Base-by-base conservation (phyloP, 92 coral and sea anemone species). In the Parazoanthus darwini region DNA sequence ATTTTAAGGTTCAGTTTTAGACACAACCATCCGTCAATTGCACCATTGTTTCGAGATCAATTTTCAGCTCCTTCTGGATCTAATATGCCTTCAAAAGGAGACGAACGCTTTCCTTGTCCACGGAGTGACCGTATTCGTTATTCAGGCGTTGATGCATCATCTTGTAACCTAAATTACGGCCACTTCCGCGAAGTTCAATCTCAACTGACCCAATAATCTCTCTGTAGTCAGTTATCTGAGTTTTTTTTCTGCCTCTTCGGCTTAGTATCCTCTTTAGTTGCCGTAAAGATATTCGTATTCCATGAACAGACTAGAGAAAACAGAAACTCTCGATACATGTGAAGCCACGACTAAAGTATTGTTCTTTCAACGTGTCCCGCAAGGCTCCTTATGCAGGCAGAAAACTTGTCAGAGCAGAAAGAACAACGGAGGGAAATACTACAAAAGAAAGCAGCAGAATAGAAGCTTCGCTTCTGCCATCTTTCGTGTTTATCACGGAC, bases 61-160 rank as follows among this genome's bases (percentile, higher is more conserved):
- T 18, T 81, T 73, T 80, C 82, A 26, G 88, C 91, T 43, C 91
- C 86, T 25, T 91, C 86, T 22, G 91, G 93, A 68, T 89, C 92
- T 39, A 90, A 29, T 29, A 48, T 43, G 78, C 66, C 65, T 78
- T 80, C 86, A 90, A 77, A 56, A 80, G 51, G 3, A 38, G 58
- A 29, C 79, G 68, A 54, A 90, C 92, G 63, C 79, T 90, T 37
- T 90, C 86, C 85, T 82, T 78, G 89, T 80, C 85, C 39, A 85
- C 80, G 16, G 78, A 29, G 25, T 76, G 73, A 7, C 89, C 80
- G 23, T 89, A 72, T n/a, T 75, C 29, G 42, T 36, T 33, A 35
- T 42, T 44, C 33, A 85, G 44, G n/a, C 85, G 58, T 78, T 89
- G 89, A 59, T 77, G 86, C 92, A 90, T 86, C 89, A 29, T 29